Percentiles rank a stretch among this genome's conserved stretches.
phyloP scores from a whole-genome alignment of 2,888 invertebrate genomes.

The Gandaritis pyraliata region DNA sequence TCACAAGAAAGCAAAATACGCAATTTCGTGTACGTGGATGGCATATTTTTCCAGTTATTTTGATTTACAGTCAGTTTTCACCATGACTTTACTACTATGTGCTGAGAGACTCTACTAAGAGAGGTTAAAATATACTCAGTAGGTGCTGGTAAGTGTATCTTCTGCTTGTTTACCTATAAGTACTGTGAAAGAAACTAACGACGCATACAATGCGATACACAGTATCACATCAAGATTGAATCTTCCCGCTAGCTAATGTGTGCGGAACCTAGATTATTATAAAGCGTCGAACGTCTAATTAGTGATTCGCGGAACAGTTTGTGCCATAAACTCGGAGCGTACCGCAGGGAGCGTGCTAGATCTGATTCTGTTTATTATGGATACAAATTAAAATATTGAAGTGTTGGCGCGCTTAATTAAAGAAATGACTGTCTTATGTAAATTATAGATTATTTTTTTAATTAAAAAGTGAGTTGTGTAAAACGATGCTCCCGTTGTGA shows the following conservation, averaged over 20 bases:
- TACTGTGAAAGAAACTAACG: constrained; percentile 15
- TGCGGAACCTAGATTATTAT: constrained; percentile 13
- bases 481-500: not conserved
- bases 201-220: constrained; percentile 22
- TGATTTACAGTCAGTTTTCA: too few species aligned
- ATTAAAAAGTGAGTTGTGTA: not conserved
- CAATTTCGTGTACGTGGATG: too few species aligned
- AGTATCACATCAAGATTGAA: constrained; percentile 21
- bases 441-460: not conserved
- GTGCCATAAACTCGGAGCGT: constrained; percentile 10
- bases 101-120: too few species aligned
- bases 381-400: not conserved
- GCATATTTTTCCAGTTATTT: too few species aligned
- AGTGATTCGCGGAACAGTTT: not conserved
- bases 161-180: not conserved
- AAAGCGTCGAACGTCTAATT: constrained; percentile 2
- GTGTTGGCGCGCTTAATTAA: not conserved
- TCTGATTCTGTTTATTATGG: constrained; percentile 14
- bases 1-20: too few species aligned
- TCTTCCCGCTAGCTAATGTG: constrained; percentile 23
- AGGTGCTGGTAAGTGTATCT: not conserved
- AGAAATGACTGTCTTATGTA: too few species aligned
- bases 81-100: too few species aligned
- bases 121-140: too few species aligned
- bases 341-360: constrained; percentile 28